phyloP scores from a whole-genome alignment of 2,797 vertebrate genomes.

The Neostethus bicornis region DNA sequence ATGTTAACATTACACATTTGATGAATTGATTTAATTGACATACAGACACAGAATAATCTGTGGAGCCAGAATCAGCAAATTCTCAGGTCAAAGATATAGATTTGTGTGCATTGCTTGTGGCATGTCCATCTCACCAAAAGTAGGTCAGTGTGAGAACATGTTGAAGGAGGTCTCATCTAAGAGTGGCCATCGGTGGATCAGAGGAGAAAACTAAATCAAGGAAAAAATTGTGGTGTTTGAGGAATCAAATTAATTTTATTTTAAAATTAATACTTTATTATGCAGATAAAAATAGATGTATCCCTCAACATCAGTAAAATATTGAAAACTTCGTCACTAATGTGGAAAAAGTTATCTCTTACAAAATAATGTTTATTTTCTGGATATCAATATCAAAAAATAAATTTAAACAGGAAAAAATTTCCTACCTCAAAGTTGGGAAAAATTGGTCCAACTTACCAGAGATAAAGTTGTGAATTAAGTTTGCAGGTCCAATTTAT shows the following conservation, averaged over 20 bases:
- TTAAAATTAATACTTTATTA: no score
- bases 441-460: no score
- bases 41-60: not conserved
- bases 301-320: no score
- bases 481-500: no score
- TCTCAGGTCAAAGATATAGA: slow-evolving; percentile 18
- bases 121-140: slow-evolving; percentile 7
- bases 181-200: not conserved
- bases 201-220: not conserved
- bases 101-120: slow-evolving; percentile 4
- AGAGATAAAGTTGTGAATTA: no score
- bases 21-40: slow-evolving; percentile 16
- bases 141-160: slow-evolving; percentile 14
- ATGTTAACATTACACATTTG: slow-evolving; percentile 10
- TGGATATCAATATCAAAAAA: no score
- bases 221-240: not conserved
- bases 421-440: no score
- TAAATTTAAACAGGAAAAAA: no score
- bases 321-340: no score
- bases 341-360: no score
- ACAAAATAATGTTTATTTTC: no score
- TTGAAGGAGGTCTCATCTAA: slow-evolving; percentile 4
- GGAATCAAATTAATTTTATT: not conserved
- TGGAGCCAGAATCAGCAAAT: slow-evolving; percentile 10
- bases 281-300: no score